Conservation (phyloP, 1,140 invertebrate genomes). For the Drosophila nebulosa region DNA sequence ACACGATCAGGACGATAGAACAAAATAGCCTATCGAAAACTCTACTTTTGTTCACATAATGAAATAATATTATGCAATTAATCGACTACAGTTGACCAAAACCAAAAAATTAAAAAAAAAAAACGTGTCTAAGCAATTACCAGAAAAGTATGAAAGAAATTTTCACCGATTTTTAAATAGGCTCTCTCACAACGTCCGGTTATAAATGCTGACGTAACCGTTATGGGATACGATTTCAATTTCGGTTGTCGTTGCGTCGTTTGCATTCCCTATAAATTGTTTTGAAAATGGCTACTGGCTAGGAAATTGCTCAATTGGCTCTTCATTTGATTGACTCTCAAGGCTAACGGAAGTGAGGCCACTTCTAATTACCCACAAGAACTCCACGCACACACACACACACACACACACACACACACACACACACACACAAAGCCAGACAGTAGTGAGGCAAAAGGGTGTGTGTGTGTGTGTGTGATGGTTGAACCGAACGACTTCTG, state of each 20-base stretch:
- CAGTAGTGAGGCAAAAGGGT: background rate
- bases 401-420: background rate
- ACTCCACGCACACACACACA: constrained; percentile 7
- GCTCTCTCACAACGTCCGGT: background rate
- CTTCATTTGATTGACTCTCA: constrained; percentile 64
- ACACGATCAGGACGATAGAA: no score
- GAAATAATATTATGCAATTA: background rate
- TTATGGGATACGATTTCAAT: background rate
- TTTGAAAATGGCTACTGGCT: background rate
- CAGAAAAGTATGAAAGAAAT: background rate
- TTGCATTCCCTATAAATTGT: background rate
- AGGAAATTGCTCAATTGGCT: background rate
- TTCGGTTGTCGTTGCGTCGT: background rate
- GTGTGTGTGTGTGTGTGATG: background rate
- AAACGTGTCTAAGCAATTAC: background rate
- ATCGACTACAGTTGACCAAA: background rate
- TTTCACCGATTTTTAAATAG: background rate
- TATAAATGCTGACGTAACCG: background rate
- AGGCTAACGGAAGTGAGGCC: constrained; percentile 70
- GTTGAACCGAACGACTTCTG: constrained; percentile 46
- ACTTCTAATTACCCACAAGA: constrained; percentile 42
- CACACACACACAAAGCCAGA: background rate
- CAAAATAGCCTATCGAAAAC: no score
- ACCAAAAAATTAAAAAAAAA: no score
- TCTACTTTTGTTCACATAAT: no score